phyloP scores from a whole-genome alignment of 2,888 invertebrate species.

The Chrysopilus asiliformis region DNA sequence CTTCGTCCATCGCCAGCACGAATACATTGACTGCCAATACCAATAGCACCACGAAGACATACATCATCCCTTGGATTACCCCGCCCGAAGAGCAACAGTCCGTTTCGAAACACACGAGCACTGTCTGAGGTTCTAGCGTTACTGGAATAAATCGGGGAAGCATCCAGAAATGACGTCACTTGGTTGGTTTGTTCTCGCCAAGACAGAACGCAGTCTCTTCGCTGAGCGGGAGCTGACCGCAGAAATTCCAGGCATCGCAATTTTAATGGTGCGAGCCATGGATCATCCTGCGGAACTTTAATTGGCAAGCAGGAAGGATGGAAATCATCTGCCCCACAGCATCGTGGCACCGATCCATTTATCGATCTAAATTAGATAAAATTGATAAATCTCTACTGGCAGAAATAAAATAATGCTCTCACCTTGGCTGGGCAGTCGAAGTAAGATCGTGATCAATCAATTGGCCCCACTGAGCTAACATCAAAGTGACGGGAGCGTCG shows the following conservation, averaged over 20 bases:
- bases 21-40: constrained; percentile 63
- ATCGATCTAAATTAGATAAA: constrained; percentile 38
- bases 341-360: constrained; percentile 65
- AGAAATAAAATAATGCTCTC: constrained; percentile 4
- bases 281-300: constrained; percentile 54
- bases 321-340: constrained; percentile 47
- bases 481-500: constrained; percentile 56
- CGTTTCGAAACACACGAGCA: constrained; percentile 61
- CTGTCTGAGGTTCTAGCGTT: constrained; percentile 57
- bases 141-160: constrained; percentile 69
- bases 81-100: constrained; percentile 52
- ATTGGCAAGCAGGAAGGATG: constrained; percentile 83
- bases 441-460: constrained; percentile 81
- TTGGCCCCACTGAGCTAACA: constrained; percentile 88
- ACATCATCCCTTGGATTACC: constrained; percentile 53
- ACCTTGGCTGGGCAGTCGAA: constrained; percentile 58
- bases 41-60: constrained; percentile 56
- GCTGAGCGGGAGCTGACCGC: constrained; percentile 66
- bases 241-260: constrained; percentile 71
- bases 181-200: constrained; percentile 78
- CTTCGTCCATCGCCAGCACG: constrained; percentile 64
- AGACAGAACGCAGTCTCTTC: constrained; percentile 65
- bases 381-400: neutral
- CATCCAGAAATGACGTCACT: constrained; percentile 69
- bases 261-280: constrained; percentile 55